These are phyloP conservation scores for Otis tarda DNA, from an alignment of 2,113 vertebrate species.

Conservation along the genomic window DNA sequence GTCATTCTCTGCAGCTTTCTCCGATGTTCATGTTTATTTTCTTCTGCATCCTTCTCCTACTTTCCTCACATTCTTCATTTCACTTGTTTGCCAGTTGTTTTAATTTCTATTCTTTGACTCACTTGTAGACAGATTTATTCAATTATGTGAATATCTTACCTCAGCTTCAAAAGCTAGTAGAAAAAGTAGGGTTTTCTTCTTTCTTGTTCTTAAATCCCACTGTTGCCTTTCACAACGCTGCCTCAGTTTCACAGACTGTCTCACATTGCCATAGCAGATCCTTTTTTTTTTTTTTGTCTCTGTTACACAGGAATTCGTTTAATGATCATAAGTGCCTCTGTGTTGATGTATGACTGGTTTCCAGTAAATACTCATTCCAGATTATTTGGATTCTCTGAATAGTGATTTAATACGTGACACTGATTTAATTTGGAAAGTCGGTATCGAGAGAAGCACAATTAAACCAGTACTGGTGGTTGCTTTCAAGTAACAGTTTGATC, in stretches of 20 bases:
- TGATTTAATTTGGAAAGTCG: background rate
- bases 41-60: background rate
- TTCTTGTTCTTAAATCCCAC: background rate
- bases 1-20: conserved; percentile 20
- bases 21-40: background rate
- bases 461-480: background rate
- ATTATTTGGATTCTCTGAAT: background rate
- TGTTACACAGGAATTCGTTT: background rate
- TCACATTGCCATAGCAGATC: background rate
- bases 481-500: background rate
- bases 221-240: background rate
- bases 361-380: background rate
- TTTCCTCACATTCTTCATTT: background rate
- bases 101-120: background rate
- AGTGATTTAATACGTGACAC: background rate
- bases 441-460: background rate
- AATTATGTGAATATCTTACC: background rate
- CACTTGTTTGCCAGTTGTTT: conserved; percentile 24
- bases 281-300: background rate
- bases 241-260: background rate
- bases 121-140: background rate
- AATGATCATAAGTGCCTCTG: background rate
- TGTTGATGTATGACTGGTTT: background rate
- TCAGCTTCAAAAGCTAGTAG: background rate
- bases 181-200: background rate